Percentiles rank a stretch among this genome's conserved stretches.
These are phyloP conservation scores for Hydroisotoma schaefferi DNA, from an alignment of 2,888 invertebrate genomes.

Conservation along the genomic window DNA sequence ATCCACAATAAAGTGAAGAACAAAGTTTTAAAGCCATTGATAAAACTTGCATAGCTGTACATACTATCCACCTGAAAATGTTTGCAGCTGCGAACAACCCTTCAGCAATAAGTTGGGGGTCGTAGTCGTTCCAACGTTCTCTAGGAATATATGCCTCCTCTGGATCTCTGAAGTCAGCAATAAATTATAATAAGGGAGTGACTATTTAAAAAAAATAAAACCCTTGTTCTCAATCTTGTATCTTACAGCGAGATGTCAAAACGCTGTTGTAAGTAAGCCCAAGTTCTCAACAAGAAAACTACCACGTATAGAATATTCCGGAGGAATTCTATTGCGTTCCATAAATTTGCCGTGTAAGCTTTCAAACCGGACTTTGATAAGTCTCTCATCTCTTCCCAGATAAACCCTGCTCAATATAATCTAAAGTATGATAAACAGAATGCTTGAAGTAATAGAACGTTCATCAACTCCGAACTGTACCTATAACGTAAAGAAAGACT, in stretches of 20 bases:
- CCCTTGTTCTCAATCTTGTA: too few species aligned
- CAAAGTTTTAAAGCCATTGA: neutral
- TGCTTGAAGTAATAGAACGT: neutral
- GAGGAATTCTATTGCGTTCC: slow-evolving; percentile 94
- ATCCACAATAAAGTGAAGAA: slow-evolving; percentile 50
- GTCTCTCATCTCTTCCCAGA: slow-evolving; percentile 88
- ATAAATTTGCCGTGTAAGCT: slow-evolving; percentile 83
- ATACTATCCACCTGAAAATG: slow-evolving; percentile 66
- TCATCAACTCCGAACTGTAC: slow-evolving; percentile 52
- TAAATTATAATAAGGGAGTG: neutral
- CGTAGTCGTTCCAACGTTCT: slow-evolving; percentile 85
- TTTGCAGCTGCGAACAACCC: slow-evolving; percentile 92
- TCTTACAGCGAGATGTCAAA: slow-evolving; percentile 27
- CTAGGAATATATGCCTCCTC: slow-evolving; percentile 71
- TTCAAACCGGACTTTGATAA: slow-evolving; percentile 79
- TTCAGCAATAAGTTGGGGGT: slow-evolving; percentile 87
- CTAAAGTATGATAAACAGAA: slow-evolving; percentile 21
- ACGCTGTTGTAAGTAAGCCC: slow-evolving; percentile 55
- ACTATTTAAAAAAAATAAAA: too few species aligned
- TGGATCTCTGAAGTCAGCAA: slow-evolving; percentile 56
- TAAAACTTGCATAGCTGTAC: neutral
- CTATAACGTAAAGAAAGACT: slow-evolving; percentile 78
- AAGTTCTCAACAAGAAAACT: slow-evolving; percentile 64
- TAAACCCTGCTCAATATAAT: slow-evolving; percentile 62
- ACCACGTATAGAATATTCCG: slow-evolving; percentile 79